Conservation (phyloP, 2,797 vertebrate species). For the Xenops minutus region DNA sequence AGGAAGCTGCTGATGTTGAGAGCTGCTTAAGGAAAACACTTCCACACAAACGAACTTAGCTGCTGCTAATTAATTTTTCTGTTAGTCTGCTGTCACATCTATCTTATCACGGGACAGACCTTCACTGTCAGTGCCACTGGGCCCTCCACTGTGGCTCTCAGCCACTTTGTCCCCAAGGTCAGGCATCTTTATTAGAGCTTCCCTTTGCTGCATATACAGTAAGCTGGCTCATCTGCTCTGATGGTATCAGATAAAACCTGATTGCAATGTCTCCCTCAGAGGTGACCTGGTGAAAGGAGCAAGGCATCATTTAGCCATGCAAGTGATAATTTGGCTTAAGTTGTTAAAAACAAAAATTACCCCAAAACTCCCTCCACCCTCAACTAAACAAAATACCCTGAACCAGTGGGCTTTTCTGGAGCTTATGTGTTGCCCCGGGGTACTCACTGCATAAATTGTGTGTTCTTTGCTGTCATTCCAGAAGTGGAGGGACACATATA, state of each 20-base stretch:
- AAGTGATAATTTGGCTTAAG: background rate
- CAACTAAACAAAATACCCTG: accelerated
- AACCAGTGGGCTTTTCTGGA: background rate
- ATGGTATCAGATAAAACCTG: background rate
- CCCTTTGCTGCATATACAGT: background rate
- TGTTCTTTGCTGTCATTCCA: background rate
- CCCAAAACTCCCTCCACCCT: background rate
- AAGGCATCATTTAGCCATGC: background rate
- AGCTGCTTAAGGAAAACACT: background rate
- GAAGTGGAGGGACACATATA: accelerated
- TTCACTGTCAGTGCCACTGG: background rate
- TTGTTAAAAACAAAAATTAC: background rate
- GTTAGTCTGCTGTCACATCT: background rate
- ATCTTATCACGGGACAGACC: background rate
- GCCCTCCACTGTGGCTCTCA: background rate
- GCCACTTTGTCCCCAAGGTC: constrained; percentile 6
- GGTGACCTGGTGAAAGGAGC: background rate
- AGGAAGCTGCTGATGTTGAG: background rate
- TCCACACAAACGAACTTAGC: background rate
- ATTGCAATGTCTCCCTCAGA: background rate
- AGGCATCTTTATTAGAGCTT: background rate
- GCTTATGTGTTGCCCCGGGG: background rate
- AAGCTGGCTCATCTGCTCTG: background rate
- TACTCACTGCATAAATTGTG: background rate
- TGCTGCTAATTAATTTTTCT: constrained; percentile 37